Conservation (phyloP, 2,888 invertebrate genomes). For the Piscicola geometra region DNA sequence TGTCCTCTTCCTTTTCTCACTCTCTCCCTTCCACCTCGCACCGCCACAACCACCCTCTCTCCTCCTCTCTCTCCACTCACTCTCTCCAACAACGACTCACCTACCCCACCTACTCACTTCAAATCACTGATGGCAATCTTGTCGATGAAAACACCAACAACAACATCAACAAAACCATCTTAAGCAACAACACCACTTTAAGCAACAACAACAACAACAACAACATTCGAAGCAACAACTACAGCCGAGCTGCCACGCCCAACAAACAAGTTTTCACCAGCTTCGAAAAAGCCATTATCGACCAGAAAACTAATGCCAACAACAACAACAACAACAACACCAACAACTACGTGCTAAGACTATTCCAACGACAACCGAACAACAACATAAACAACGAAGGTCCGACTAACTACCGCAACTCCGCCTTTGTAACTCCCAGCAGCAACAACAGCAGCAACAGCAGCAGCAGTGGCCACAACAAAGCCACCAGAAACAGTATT, state of each 20-base stretch:
- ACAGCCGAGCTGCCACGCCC: neutral
- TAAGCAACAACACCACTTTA: too few species aligned
- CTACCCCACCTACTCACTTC: conserved; percentile 10
- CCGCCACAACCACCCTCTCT: neutral
- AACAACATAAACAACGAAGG: neutral
- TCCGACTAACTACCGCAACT: neutral
- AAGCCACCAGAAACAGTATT: neutral
- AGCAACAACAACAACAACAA: neutral
- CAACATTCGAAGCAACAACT: too few species aligned
- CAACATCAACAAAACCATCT: too few species aligned
- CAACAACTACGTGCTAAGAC: too few species aligned
- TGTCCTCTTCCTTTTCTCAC: conserved; percentile 14
- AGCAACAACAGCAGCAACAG: conserved; percentile 10
- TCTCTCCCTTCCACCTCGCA: conserved; percentile 8
- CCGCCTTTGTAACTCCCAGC: neutral
- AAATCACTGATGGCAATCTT: neutral
- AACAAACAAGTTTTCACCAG: neutral
- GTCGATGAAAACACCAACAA: neutral
- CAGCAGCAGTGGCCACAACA: neutral
- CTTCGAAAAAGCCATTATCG: neutral
- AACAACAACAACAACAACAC: too few species aligned
- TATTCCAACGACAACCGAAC: neutral
- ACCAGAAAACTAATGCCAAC: too few species aligned
- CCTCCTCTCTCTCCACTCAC: conserved; percentile 16
- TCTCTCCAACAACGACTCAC: conserved; percentile 28